Conservation (phyloP, 2,113 vertebrate genomes). For the Ammospiza nelsoni region DNA sequence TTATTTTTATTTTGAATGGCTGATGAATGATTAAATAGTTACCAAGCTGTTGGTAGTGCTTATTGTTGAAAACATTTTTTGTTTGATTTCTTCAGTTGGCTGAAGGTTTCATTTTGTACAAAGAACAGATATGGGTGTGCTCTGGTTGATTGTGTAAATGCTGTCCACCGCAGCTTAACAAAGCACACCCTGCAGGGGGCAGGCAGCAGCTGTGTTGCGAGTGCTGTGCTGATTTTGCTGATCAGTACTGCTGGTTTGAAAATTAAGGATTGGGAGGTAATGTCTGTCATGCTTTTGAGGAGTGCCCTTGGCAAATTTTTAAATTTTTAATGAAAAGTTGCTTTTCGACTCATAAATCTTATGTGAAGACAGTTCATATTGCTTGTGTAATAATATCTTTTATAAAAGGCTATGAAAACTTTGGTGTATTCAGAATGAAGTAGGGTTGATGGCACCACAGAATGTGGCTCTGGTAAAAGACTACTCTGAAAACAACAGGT, state of each 20-base stretch:
- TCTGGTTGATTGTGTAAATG: background rate
- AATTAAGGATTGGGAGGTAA: background rate
- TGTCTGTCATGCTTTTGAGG: background rate
- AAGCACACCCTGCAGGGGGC: conserved; percentile 38
- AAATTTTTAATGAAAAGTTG: background rate
- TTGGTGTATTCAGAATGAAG: background rate
- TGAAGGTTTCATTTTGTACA: background rate
- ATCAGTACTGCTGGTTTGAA: background rate
- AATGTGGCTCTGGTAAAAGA: background rate
- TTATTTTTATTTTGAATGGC: background rate
- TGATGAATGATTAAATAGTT: background rate
- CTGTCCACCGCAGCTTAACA: background rate
- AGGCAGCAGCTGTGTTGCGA: background rate
- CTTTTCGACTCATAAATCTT: background rate
- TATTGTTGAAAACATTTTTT: background rate
- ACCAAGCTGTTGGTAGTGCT: background rate
- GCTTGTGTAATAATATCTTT: background rate
- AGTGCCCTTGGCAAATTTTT: background rate
- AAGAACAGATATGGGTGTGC: background rate
- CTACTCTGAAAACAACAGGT: background rate
- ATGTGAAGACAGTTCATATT: background rate
- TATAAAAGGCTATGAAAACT: background rate
- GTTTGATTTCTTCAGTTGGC: background rate
- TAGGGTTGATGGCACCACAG: background rate
- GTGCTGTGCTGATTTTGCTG: background rate